Base-by-base conservation (phyloP, 2,888 invertebrate genomes). In the Synergus laeviventris region DNA sequence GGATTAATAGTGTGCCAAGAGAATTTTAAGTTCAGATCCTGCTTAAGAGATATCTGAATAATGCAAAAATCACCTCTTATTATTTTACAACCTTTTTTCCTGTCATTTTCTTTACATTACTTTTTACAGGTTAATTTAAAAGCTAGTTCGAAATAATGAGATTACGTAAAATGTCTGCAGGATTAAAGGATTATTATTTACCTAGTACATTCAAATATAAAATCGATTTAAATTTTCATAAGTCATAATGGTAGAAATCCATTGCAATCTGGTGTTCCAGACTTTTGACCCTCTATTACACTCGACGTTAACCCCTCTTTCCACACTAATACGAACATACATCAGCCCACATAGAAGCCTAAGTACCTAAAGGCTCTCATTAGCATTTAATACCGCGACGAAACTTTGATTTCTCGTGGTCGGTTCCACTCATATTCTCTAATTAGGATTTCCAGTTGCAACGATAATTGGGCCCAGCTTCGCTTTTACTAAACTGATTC, bases 1-100 rank as follows among this genome's bases (percentile, higher is more conserved):
- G 88, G 89, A 90, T 90, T 89, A 89, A 89, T 88, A 86, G 81
- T 87, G 86, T 84, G 85, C 81, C 82, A 85, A 81, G 86, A 87
- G 88, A 88, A 87, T 88, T 87, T 88, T 87, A 88, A 88, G 86
- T 88, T 87, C 85, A 80, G 14, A 76, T 54, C 81, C 76, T 75
- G 74, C 31, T 70, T n/a, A 49, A 70, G 11, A 70, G 70, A 70
- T 70, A 49, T 49, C 31, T 70, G 70, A 70, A 70, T 70, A 49
- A 70, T 70, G 70, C 49, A 70, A 70, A 70, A 70, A 70, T 66
- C 49, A 70, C 70, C 24, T 31, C 45, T 45, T 70, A 1, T 49
- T 70, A 49, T 49, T 70, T 31, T n/a, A 49, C 24, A 16, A 31
- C 31, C 7, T 31, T 45, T 24, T 31, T 31, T 9, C n/a, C 7